Percentiles rank a stretch among this genome's conserved stretches.
These are phyloP conservation scores for Benitochromis conjunctus DNA, from an alignment of 2,113 vertebrate species.

Conservation along the genomic window DNA sequence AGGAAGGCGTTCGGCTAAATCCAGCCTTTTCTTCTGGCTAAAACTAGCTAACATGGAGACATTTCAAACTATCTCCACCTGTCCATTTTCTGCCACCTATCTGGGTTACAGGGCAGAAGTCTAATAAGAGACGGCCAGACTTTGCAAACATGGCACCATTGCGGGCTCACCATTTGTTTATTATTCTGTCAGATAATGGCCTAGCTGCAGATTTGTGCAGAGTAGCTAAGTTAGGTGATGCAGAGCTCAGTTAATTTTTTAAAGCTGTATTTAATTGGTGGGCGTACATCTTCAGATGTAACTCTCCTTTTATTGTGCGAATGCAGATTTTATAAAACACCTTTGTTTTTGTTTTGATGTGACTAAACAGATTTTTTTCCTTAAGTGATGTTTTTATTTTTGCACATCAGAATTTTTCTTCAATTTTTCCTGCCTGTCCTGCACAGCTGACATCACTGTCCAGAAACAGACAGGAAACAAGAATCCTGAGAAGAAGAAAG, in stretches of 20 bases:
- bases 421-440: background rate
- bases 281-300: background rate
- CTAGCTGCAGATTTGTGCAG: background rate
- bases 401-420: background rate
- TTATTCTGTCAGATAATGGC: background rate
- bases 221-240: background rate
- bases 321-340: background rate
- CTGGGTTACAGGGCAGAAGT: background rate
- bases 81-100: background rate
- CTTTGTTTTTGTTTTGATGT: background rate
- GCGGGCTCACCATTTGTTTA: fast-evolving
- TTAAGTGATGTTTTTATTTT: background rate
- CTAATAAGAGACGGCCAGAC: background rate
- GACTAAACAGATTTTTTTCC: background rate
- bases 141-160: background rate
- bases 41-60: background rate
- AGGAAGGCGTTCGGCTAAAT: background rate
- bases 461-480: background rate
- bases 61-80: background rate
- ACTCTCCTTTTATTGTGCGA: background rate
- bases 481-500: background rate
- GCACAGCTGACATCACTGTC: background rate
- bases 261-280: fast-evolving
- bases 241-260: background rate
- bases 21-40: background rate